These are phyloP conservation scores for Anoplius nigerrimus DNA, from an alignment of 2,888 invertebrate species.

Conservation along the genomic window DNA sequence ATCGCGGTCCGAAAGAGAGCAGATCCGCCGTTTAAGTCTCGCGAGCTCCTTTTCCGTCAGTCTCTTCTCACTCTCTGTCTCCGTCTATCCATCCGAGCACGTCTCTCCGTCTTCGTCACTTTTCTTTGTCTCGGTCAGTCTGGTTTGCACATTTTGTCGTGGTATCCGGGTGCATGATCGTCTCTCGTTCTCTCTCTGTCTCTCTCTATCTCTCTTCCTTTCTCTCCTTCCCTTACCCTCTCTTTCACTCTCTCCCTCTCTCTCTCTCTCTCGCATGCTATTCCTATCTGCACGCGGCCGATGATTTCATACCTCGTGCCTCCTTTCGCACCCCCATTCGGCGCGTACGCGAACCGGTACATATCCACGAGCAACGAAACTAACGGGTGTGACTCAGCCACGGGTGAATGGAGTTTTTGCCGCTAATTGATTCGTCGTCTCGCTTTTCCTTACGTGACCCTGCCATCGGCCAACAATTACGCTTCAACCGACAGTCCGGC, in stretches of 20 bases:
- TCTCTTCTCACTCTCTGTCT: background rate
- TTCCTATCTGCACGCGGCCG: too few relatives aligned
- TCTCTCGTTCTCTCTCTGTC: background rate
- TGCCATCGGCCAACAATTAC: too few relatives aligned
- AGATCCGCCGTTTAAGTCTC: constrained; percentile 8
- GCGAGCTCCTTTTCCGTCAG: background rate
- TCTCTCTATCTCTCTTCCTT: background rate
- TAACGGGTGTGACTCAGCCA: background rate
- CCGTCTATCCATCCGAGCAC: background rate
- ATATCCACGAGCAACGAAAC: too few relatives aligned
- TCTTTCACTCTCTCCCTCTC: background rate
- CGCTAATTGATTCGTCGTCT: background rate
- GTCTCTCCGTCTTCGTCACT: background rate
- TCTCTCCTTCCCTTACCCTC: background rate
- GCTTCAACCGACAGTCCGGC: background rate
- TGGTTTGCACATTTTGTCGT: background rate
- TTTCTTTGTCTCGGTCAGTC: background rate
- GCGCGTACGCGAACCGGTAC: background rate
- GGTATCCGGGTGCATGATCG: too few relatives aligned
- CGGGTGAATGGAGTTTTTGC: background rate
- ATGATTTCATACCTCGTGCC: too few relatives aligned
- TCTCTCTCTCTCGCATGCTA: background rate
- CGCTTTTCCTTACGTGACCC: background rate
- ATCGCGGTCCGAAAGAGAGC: constrained; percentile 20
- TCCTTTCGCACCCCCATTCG: too few relatives aligned